Evolutionary conservation across 2,113 vertebrate species (phyloP).

Genomic region (Misgurnus anguillicaudatus): DNA sequence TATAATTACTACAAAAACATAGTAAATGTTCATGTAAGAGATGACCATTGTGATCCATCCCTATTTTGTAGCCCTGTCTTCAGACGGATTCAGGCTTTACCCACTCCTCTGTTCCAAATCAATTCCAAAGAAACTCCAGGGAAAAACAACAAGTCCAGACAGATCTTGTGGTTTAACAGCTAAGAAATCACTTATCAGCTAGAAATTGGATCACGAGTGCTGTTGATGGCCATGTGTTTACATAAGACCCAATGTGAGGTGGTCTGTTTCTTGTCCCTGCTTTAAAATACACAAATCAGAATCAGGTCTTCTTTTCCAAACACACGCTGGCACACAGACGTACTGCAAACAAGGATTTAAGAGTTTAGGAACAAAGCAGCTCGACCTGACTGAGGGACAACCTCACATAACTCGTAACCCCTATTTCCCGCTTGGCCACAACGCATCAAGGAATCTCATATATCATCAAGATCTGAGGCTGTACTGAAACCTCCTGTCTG

Average conservation of each 20-base stretch:
- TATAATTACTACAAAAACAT: no score
- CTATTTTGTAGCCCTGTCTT: neutral
- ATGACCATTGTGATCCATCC: no score
- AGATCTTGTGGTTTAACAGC: neutral
- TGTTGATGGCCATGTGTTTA: neutral
- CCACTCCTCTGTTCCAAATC: neutral
- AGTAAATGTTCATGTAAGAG: no score
- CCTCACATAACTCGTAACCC: slow-evolving; percentile 2
- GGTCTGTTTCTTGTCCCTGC: neutral
- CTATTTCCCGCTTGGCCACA: neutral
- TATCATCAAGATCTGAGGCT: slow-evolving; percentile 6
- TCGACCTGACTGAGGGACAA: neutral
- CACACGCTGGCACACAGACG: neutral
- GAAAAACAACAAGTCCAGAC: slow-evolving; percentile 20
- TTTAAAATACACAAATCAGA: neutral
- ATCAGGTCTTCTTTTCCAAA: neutral
- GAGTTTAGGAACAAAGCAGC: neutral
- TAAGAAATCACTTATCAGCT: slow-evolving; percentile 8
- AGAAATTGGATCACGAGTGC: neutral
- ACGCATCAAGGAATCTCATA: slow-evolving; percentile 11
- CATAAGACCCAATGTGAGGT: neutral
- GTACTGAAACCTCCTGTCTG: neutral
- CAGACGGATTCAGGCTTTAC: neutral
- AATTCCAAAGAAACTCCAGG: neutral
- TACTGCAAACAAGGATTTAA: neutral